Conservation (phyloP, 1,140 invertebrate species). For the Ceratosolen solmsi region DNA sequence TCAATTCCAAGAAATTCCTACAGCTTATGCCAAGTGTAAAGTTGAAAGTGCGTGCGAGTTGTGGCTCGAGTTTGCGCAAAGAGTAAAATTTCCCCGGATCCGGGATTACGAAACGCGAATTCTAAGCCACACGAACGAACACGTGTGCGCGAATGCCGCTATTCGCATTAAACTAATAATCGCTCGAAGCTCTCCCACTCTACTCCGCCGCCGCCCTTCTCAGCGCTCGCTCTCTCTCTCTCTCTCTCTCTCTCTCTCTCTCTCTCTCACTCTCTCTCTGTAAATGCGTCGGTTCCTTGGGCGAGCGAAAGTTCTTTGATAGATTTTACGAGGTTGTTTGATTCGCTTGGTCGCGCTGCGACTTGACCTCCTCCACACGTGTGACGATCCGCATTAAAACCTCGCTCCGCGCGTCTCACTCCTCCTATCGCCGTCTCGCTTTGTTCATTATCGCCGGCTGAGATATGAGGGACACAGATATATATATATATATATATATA, state of each 20-base stretch:
- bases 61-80: not conserved
- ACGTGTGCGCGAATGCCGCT: not conserved
- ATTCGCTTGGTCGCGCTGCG: slow-evolving; percentile 58
- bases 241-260: too few relatives aligned
- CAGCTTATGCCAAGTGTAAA: not conserved
- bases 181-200: not conserved
- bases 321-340: slow-evolving; percentile 62
- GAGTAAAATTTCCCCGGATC: not conserved
- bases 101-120: not conserved
- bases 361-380: slow-evolving; percentile 29
- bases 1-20: too few relatives aligned
- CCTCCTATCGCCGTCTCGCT: not conserved
- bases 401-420: not conserved
- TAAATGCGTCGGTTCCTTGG: not conserved
- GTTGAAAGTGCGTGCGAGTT: not conserved
- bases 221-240: too few relatives aligned
- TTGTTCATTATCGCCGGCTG: slow-evolving; percentile 13
- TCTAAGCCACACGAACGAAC: not conserved
- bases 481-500: too few relatives aligned
- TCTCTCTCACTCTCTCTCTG: too few relatives aligned
- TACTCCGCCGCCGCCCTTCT: too few relatives aligned
- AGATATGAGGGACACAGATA: not conserved
- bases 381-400: slow-evolving; percentile 39
- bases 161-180: slow-evolving; percentile 24
- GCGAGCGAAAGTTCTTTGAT: slow-evolving; percentile 56